Base-by-base conservation (phyloP, 2,113 vertebrate genomes). In the Girardinichthys multiradiatus region DNA sequence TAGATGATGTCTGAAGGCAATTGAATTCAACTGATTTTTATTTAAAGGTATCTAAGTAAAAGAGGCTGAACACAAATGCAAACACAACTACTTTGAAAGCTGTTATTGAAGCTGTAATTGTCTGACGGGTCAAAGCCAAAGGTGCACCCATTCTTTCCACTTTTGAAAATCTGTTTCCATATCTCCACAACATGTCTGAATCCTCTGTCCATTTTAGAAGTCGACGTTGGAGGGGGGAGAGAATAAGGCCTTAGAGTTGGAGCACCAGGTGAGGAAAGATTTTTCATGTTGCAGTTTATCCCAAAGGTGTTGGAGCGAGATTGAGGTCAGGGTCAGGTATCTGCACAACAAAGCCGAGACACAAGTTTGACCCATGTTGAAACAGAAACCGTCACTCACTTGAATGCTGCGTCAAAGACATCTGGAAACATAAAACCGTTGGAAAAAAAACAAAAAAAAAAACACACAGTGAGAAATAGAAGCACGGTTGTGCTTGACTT, bases 281-380 rank as follows among this genome's bases (percentile, higher is more conserved):
- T 63, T 79, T 28, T 70, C 39, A 29, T 68, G 58, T 58, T 27
- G 27, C 58, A 63, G 58, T 59, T 68, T 59, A 75, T 68, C 76
- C 31, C n/a, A 26, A 70, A 72, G 72, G 48, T 68, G 35, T 37
- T 31, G 35, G 31, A 70, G 15, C 4, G n/a, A 12, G 26, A 51
- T 37, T 45, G 33, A 64, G 58, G 63, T 64, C 64, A 45, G 0
- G 4, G 11, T 76, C 14, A 29, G 64, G 54, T 28, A 72, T 57
- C 7, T 57, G 26, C 59, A 61, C n/a, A 39, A 12, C 31, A 79
- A 72, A 65, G 35, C 29, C 6, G 17, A 30, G 59, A 61, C 2
- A 15, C 33, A 19, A 58, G 67, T 57, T 12, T 37, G 48, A 24
- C 64, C 37, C 35, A 29, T 21, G 2, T 21, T 24, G 2, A 42